Evolutionary conservation across 2,888 invertebrate genomes (phyloP).

Genomic region (Electrophaes corylata): DNA sequence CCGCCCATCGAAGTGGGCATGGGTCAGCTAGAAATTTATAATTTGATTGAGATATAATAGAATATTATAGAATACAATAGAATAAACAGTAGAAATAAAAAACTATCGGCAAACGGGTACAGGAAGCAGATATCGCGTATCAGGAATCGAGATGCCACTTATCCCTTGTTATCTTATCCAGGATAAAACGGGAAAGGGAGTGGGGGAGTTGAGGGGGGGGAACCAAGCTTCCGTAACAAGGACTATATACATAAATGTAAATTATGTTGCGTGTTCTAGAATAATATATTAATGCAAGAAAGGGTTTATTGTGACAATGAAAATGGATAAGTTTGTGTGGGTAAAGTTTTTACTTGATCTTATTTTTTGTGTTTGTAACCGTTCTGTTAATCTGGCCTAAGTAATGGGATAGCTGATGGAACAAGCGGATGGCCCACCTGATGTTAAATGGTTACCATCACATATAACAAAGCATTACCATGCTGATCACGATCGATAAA

Average conservation of each 20-base stretch:
- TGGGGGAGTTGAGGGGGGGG: not conserved
- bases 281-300: not conserved
- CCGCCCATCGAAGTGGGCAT: no score
- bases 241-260: not conserved
- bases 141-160: conserved; percentile 15
- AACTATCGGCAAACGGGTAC: conserved; percentile 1
- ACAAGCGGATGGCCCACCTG: no score
- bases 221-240: not conserved
- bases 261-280: not conserved
- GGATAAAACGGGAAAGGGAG: conserved; percentile 2
- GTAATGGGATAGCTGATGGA: no score
- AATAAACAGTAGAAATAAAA: not conserved
- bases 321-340: no score
- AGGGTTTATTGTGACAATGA: not conserved
- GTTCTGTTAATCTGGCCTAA: no score
- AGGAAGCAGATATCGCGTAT: conserved; percentile 7
- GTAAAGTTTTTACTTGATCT: no score
- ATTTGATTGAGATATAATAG: not conserved
- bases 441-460: no score
- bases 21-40: no score
- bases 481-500: no score
- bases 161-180: conserved; percentile 25
- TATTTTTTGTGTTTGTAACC: no score
- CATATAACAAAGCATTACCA: no score
- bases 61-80: not conserved